These are phyloP conservation scores for Oscheius sp. DNA, from an alignment of 1,140 invertebrate species.

Conservation along the genomic window DNA sequence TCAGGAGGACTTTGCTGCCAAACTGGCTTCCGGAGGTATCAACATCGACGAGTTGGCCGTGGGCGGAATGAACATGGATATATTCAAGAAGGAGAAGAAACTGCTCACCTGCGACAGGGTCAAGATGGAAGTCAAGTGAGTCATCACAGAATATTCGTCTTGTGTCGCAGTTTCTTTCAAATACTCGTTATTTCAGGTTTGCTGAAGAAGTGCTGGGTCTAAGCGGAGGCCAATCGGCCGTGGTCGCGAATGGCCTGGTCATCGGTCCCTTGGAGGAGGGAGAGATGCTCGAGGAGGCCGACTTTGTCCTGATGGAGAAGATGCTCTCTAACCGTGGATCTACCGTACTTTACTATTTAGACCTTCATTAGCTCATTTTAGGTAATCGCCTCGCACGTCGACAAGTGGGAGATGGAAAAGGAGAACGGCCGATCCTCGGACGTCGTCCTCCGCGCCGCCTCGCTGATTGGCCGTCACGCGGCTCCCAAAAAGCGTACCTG, in stretches of 20 bases:
- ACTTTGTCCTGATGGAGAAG: slow-evolving; percentile 84
- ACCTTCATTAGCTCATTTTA: slow-evolving; percentile 3
- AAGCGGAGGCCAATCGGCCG: slow-evolving; percentile 67
- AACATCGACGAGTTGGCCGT: slow-evolving; percentile 61
- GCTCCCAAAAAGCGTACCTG: slow-evolving; percentile 61
- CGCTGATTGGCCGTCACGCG: slow-evolving; percentile 62
- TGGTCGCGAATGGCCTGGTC: slow-evolving; percentile 85
- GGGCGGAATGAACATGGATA: slow-evolving; percentile 64
- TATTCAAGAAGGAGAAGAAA: slow-evolving; percentile 59
- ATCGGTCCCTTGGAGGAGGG: slow-evolving; percentile 75
- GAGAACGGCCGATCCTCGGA: slow-evolving; percentile 62
- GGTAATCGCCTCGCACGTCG: slow-evolving; percentile 41
- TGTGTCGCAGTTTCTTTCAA: slow-evolving; percentile 48
- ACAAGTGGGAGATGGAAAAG: slow-evolving; percentile 50
- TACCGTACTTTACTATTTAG: slow-evolving; percentile 23
- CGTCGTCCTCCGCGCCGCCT: slow-evolving; percentile 64
- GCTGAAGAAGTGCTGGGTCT: slow-evolving; percentile 50
- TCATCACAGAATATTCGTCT: no score
- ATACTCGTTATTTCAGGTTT: slow-evolving; percentile 31
- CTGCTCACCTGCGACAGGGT: slow-evolving; percentile 62
- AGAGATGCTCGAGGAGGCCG: slow-evolving; percentile 82
- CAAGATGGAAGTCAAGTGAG: slow-evolving; percentile 53
- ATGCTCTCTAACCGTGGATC: slow-evolving; percentile 64
- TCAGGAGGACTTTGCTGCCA: slow-evolving; percentile 58
- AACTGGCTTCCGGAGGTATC: slow-evolving; percentile 60